A percentile compares a stretch with the other conserved stretches of the same genome.
phyloP scores from a whole-genome alignment of 2,797 vertebrate species.

The Sparidentex hasta region DNA sequence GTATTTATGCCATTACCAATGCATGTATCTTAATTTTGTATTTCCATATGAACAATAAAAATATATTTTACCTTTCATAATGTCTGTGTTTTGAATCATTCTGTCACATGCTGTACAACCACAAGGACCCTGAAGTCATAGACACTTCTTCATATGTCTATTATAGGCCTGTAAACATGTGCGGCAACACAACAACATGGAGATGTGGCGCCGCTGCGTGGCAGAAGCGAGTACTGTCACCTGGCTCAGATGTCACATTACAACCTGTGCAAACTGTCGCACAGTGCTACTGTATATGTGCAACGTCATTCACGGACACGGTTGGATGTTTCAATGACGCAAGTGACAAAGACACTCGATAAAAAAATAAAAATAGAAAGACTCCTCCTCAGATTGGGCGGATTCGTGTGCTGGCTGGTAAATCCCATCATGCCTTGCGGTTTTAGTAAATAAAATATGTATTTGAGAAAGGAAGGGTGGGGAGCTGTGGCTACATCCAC shows the following conservation, averaged over 20 bases:
- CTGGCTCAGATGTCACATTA: neutral
- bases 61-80: constrained; percentile 52
- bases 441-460: neutral
- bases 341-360: neutral
- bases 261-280: neutral
- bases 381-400: neutral
- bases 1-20: constrained; percentile 80
- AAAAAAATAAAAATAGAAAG: no score
- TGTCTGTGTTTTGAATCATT: neutral
- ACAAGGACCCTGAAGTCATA: neutral
- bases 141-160: constrained; percentile 9
- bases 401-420: neutral
- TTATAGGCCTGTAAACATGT: neutral
- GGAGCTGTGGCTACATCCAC: no score
- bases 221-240: neutral
- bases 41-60: constrained; percentile 80
- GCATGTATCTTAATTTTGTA: constrained; percentile 84
- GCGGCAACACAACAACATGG: neutral
- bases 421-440: constrained; percentile 3
- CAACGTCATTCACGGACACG: neutral
- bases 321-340: neutral
- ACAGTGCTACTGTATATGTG: neutral
- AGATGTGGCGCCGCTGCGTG: constrained; percentile 14
- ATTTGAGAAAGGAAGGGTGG: no score
- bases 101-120: neutral